These are phyloP conservation scores for Ligdia adustata DNA, from an alignment of 2,888 invertebrate genomes.

Conservation along the genomic window DNA sequence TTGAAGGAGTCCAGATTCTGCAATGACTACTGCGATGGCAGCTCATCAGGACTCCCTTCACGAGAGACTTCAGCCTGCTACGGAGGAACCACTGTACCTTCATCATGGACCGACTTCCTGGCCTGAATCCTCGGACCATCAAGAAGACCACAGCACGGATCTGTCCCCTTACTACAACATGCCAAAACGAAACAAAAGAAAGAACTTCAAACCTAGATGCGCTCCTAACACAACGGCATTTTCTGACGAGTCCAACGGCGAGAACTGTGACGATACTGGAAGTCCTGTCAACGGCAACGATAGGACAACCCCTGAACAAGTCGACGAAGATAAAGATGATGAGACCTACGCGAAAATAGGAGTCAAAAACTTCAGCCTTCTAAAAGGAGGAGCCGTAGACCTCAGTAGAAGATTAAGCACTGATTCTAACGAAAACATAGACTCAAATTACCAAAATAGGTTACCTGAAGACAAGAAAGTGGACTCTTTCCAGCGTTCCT, in stretches of 20 bases:
- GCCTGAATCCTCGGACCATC: slow-evolving; percentile 71
- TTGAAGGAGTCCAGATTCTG: slow-evolving; percentile 68
- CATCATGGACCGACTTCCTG: slow-evolving; percentile 81
- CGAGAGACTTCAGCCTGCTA: slow-evolving; percentile 75
- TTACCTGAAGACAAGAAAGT: slow-evolving; percentile 73
- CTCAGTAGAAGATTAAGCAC: slow-evolving; percentile 78
- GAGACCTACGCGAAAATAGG: slow-evolving; percentile 71
- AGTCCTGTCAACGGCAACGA: slow-evolving; percentile 73
- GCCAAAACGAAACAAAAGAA: slow-evolving; percentile 89
- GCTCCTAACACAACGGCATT: slow-evolving; percentile 82
- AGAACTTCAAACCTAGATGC: slow-evolving; percentile 91
- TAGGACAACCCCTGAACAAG: slow-evolving; percentile 64
- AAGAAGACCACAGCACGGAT: slow-evolving; percentile 69
- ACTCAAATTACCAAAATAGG: slow-evolving; percentile 75
- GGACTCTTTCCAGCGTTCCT: slow-evolving; percentile 77
- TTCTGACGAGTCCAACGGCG: slow-evolving; percentile 78
- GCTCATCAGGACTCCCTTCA: slow-evolving; percentile 82
- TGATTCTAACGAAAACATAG: slow-evolving; percentile 81
- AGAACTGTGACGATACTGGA: slow-evolving; percentile 56
- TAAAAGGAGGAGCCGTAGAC: slow-evolving; percentile 79
- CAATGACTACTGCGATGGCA: slow-evolving; percentile 84
- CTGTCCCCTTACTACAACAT: slow-evolving; percentile 77
- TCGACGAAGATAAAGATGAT: slow-evolving; percentile 60
- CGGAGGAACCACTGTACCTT: slow-evolving; percentile 73
- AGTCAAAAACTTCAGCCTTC: slow-evolving; percentile 77